These are phyloP conservation scores for Chaenogobius annularis DNA, from an alignment of 2,113 vertebrate genomes.

Conservation along the genomic window DNA sequence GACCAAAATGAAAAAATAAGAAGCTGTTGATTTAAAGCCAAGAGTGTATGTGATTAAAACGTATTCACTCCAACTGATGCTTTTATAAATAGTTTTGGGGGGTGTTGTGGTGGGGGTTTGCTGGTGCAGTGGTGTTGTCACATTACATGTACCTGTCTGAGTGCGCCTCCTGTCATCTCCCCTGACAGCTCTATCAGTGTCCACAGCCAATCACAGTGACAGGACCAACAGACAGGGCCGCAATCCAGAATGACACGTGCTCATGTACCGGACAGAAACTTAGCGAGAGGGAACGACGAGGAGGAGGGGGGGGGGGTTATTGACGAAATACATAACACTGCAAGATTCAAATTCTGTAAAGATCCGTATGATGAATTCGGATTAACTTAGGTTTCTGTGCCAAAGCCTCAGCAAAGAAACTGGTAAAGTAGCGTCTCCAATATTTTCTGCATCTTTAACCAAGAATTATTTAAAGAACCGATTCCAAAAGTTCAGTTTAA, in stretches of 20 bases:
- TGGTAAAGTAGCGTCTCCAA: too few species aligned
- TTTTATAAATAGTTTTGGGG: not conserved
- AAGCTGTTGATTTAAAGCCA: too few species aligned
- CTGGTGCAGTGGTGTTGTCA: constrained; percentile 60
- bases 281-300: not conserved
- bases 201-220: constrained; percentile 69
- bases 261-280: constrained; percentile 50
- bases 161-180: constrained; percentile 69
- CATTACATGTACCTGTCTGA: constrained; percentile 72
- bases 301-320: too few species aligned
- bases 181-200: constrained; percentile 78
- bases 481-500: too few species aligned
- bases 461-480: too few species aligned
- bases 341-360: not conserved
- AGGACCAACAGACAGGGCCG: constrained; percentile 60
- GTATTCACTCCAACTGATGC: not conserved
- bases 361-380: too few species aligned
- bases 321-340: constrained; percentile 23
- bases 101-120: constrained; percentile 13
- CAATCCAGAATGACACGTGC: constrained; percentile 76
- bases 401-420: too few species aligned
- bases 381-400: too few species aligned
- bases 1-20: too few species aligned
- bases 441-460: too few species aligned
- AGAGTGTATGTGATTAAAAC: not conserved